These are phyloP conservation scores for Crotalus tigris DNA, from an alignment of 2,113 vertebrate genomes.

Conservation along the genomic window DNA sequence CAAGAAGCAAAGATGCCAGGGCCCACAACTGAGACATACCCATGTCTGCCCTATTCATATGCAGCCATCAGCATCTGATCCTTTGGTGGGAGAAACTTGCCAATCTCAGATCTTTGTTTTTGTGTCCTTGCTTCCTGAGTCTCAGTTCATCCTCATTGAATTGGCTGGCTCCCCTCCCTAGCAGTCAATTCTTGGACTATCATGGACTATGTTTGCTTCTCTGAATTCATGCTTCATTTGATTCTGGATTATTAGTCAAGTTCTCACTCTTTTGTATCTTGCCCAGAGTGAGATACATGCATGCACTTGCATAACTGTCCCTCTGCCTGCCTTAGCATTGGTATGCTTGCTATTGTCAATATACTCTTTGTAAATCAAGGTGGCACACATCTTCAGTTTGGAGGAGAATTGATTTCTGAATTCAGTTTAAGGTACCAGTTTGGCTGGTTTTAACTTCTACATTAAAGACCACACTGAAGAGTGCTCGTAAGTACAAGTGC, in stretches of 20 bases:
- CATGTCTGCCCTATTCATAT: neutral
- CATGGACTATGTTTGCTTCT: neutral
- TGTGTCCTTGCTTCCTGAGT: neutral
- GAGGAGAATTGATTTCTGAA: neutral
- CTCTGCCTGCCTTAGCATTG: neutral
- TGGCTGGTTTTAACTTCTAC: neutral
- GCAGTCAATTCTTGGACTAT: neutral
- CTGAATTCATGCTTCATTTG: neutral
- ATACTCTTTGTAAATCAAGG: neutral
- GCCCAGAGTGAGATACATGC: neutral
- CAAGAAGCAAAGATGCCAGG: neutral
- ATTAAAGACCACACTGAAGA: neutral
- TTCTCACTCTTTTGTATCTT: neutral
- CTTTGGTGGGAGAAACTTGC: neutral
- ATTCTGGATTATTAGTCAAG: neutral
- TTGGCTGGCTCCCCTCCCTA: neutral
- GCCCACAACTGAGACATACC: neutral
- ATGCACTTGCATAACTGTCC: neutral
- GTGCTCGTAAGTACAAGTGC: neutral
- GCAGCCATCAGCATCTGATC: neutral
- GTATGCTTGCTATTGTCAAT: neutral
- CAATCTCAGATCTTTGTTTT: neutral
- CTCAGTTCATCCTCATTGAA: neutral
- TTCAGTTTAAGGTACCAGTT: neutral
- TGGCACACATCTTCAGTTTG: neutral